Conservation (phyloP, 2,113 vertebrate species). For the Rafetus swinhoei region DNA sequence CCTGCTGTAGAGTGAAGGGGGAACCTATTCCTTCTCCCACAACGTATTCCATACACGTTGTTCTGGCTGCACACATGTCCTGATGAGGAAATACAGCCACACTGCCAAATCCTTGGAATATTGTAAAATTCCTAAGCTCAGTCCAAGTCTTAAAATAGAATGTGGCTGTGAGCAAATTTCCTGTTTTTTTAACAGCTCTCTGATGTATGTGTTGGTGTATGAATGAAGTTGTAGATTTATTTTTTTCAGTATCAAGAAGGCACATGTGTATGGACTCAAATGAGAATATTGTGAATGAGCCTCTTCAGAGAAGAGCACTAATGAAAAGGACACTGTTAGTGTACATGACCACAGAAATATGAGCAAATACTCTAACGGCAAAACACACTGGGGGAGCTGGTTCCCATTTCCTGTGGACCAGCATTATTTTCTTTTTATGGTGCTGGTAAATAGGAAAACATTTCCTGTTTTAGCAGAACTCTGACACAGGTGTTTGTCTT, state of each 20-base stretch:
- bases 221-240: constrained; percentile 34
- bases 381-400: constrained; percentile 56
- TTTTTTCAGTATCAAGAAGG: constrained; percentile 39
- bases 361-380: constrained; percentile 48
- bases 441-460: constrained; percentile 35
- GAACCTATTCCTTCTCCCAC: not conserved
- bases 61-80: not conserved
- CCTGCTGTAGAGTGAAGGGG: not conserved
- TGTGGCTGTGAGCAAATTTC: constrained; percentile 70
- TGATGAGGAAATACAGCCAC: constrained; percentile 29
- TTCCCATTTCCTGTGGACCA: constrained; percentile 53
- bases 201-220: constrained; percentile 37
- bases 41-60: fast-evolving
- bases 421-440: constrained; percentile 56
- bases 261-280: constrained; percentile 27
- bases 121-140: constrained; percentile 74
- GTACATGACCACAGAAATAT: constrained; percentile 44
- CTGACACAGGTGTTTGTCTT: not conserved
- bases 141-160: constrained; percentile 77
- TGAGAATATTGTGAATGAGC: constrained; percentile 67
- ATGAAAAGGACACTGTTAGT: constrained; percentile 62
- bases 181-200: constrained; percentile 64
- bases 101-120: constrained; percentile 65
- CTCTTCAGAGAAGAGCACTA: constrained; percentile 67
- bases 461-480: constrained; percentile 44